A percentile compares a stretch with the other conserved stretches of the same genome.
phyloP scores from a whole-genome alignment of 2,888 invertebrate species.

The Leptopilina drosophilae region DNA sequence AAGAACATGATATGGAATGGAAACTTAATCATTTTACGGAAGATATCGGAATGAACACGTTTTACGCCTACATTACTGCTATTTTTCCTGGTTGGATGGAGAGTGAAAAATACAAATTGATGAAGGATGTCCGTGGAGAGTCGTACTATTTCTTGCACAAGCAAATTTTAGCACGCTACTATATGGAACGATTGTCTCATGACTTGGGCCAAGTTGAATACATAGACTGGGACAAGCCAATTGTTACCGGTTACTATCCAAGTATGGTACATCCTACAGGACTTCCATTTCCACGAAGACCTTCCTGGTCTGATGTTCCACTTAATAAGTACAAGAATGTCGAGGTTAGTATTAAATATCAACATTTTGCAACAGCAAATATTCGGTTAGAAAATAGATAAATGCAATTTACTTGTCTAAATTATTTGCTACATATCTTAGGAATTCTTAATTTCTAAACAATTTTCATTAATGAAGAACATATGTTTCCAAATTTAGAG shows the following conservation, averaged over 20 bases:
- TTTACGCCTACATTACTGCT: slow-evolving; percentile 82
- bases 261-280: slow-evolving; percentile 82
- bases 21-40: slow-evolving; percentile 85
- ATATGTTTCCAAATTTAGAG: slow-evolving; percentile 60
- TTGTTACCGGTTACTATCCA: slow-evolving; percentile 80
- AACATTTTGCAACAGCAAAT: slow-evolving; percentile 48
- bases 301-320: slow-evolving; percentile 56
- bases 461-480: neutral
- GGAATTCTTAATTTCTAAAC: too few species aligned
- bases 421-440: too few species aligned
- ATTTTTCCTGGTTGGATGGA: slow-evolving; percentile 83
- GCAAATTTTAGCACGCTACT: slow-evolving; percentile 79
- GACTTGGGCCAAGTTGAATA: slow-evolving; percentile 81
- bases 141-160: slow-evolving; percentile 77
- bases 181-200: slow-evolving; percentile 83
- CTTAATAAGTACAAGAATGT: slow-evolving; percentile 57
- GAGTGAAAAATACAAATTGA: slow-evolving; percentile 77
- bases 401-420: too few species aligned
- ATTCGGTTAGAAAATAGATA: neutral
- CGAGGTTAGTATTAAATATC: slow-evolving; percentile 51
- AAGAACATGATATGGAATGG: slow-evolving; percentile 79
- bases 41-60: slow-evolving; percentile 83
- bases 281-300: slow-evolving; percentile 77
- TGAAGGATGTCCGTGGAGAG: slow-evolving; percentile 79
- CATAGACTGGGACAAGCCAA: slow-evolving; percentile 78